Conservation (phyloP, 2,113 vertebrate genomes). For the Mustelus asterias region DNA sequence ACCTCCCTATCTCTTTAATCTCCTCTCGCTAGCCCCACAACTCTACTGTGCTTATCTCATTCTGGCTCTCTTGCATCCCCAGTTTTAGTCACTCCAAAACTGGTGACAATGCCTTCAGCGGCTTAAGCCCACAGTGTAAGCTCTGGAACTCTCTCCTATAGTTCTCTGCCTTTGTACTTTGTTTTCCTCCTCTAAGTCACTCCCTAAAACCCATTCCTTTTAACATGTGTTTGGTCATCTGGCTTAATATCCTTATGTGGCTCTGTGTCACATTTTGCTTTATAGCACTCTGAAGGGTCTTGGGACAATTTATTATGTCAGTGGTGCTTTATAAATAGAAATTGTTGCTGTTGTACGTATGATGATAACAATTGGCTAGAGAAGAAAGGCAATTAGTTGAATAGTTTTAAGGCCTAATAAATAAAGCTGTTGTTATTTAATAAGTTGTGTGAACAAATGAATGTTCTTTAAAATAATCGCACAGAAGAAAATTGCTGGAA, state of each 20-base stretch:
- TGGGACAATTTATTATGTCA: not conserved
- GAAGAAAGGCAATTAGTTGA: not conserved
- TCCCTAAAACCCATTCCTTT: not conserved
- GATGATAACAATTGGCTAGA: not conserved
- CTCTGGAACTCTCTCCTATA: not conserved
- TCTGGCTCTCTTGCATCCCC: not conserved
- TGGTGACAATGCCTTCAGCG: not conserved
- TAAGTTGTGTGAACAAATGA: not conserved
- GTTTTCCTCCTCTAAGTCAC: not conserved
- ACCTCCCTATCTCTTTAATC: not conserved
- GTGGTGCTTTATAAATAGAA: not conserved
- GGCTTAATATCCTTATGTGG: not conserved
- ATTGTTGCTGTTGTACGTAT: not conserved
- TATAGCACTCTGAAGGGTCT: not conserved
- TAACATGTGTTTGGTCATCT: not conserved
- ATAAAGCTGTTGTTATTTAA: not conserved
- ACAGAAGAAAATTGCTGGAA: not conserved
- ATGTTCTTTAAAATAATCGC: not conserved
- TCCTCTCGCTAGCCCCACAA: not conserved
- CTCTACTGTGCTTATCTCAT: not conserved
- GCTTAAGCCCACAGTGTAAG: not conserved
- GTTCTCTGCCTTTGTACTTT: not conserved
- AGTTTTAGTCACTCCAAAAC: not conserved
- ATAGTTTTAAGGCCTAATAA: not conserved
- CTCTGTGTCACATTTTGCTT: not conserved